Evolutionary conservation across 2,113 vertebrate genomes (phyloP).

Genomic region (Dicrurus megarhynchus): DNA sequence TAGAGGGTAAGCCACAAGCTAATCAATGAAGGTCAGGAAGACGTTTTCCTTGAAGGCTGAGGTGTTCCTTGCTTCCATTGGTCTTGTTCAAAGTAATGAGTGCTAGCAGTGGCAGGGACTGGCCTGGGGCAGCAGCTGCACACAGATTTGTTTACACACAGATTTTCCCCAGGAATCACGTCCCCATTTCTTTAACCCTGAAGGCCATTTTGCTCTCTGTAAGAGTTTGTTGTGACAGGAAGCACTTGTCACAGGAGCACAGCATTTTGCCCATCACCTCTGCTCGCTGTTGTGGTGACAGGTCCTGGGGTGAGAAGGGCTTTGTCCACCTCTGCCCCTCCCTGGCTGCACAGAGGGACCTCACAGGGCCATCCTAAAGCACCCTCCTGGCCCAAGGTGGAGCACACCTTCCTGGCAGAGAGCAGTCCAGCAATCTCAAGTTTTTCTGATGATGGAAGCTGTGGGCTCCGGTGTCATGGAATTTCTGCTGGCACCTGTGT

Average conservation of each 20-base stretch:
- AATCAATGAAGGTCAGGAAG: conserved; percentile 30
- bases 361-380: not conserved
- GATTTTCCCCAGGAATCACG: not conserved
- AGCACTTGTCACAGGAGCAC: not conserved
- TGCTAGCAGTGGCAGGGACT: not conserved
- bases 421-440: not conserved
- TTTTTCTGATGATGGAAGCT: not conserved
- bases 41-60: conserved; percentile 46
- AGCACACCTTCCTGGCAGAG: not conserved
- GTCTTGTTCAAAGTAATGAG: conserved; percentile 11
- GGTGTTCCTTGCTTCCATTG: not conserved
- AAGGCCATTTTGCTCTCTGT: not conserved
- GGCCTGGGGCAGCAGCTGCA: not conserved
- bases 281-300: not conserved
- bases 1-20: not conserved
- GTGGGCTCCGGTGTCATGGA: not conserved
- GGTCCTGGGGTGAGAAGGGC: not conserved
- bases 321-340: not conserved
- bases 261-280: not conserved
- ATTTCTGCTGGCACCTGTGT: not conserved
- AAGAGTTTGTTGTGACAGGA: not conserved
- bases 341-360: not conserved
- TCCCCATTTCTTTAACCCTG: not conserved
- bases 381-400: not conserved
- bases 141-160: not conserved